A percentile compares a stretch with the other conserved stretches of the same genome.
These are phyloP conservation scores for Nannoperca australis DNA, from an alignment of 2,797 vertebrate species.

Conservation along the genomic window DNA sequence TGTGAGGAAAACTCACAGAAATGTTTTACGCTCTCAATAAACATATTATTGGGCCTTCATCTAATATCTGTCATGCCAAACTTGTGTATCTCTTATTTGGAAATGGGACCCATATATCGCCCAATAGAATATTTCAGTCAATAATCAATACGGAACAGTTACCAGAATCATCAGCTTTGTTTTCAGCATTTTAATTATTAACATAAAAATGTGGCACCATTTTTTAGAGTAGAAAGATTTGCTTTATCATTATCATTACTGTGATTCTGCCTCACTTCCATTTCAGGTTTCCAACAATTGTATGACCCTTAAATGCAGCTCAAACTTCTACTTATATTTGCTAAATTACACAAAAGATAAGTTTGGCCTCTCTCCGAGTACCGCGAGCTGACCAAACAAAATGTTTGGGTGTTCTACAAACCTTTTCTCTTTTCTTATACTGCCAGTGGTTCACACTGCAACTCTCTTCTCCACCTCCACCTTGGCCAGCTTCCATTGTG, in stretches of 20 bases:
- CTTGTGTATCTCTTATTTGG: not conserved
- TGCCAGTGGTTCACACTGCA: conserved; percentile 63
- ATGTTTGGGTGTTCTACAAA: conserved; percentile 68
- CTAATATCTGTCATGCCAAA: not conserved
- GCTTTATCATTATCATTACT: not conserved
- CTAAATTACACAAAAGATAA: conserved; percentile 55
- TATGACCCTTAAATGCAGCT: conserved; percentile 15
- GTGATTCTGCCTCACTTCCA: not conserved
- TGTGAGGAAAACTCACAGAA: not conserved
- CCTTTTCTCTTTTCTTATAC: conserved; percentile 46
- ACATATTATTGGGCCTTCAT: not conserved
- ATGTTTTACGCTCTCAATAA: not conserved
- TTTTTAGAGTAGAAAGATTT: not conserved
- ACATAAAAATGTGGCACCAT: not conserved
- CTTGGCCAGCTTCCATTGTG: conserved; percentile 70
- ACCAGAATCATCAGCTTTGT: not conserved
- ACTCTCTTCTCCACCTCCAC: conserved; percentile 48
- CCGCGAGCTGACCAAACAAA: conserved; percentile 63
- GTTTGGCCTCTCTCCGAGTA: conserved; percentile 41
- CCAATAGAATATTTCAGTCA: not conserved
- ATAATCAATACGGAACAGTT: not conserved
- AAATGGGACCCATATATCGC: not conserved
- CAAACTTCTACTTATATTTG: conserved; percentile 10
- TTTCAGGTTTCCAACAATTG: conserved; percentile 20
- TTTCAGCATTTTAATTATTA: not conserved